These are phyloP conservation scores for Doryteuthis pealeii DNA, from an alignment of 1,140 invertebrate species.

Conservation along the genomic window DNA sequence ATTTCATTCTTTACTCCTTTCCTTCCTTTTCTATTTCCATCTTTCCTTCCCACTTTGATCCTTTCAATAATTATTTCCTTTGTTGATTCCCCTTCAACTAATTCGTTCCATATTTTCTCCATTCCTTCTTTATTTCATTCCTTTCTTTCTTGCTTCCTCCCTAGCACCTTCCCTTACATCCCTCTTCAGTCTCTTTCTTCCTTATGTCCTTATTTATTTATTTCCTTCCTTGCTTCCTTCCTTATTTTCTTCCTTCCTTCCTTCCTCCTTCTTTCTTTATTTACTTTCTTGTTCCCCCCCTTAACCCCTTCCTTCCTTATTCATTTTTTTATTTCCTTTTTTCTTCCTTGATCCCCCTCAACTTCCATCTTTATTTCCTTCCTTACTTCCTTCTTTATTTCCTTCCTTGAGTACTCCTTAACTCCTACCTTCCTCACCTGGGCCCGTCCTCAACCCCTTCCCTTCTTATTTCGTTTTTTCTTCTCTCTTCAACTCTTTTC, in stretches of 20 bases:
- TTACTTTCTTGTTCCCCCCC: background rate
- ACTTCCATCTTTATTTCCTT: conserved; percentile 21
- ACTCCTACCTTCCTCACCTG: background rate
- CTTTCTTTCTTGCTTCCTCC: background rate
- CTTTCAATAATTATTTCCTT: no score
- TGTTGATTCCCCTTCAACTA: background rate
- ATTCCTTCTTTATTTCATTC: background rate
- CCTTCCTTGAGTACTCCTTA: background rate
- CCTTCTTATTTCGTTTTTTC: background rate
- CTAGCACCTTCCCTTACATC: background rate
- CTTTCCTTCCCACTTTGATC: background rate
- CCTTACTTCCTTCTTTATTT: conserved; percentile 27
- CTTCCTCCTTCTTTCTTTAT: background rate
- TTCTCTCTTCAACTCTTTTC: background rate
- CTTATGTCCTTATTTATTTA: background rate
- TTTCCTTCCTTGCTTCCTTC: background rate
- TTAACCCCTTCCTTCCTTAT: background rate
- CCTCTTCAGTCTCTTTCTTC: background rate
- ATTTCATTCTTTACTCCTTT: background rate
- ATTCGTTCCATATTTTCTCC: background rate
- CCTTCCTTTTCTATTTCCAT: background rate
- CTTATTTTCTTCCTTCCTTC: background rate
- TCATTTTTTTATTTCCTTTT: background rate
- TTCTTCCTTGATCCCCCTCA: background rate
- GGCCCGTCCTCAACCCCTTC: background rate